These are phyloP conservation scores for Drosophila kokeensis DNA, from an alignment of 2,888 invertebrate species.

Conservation along the genomic window DNA sequence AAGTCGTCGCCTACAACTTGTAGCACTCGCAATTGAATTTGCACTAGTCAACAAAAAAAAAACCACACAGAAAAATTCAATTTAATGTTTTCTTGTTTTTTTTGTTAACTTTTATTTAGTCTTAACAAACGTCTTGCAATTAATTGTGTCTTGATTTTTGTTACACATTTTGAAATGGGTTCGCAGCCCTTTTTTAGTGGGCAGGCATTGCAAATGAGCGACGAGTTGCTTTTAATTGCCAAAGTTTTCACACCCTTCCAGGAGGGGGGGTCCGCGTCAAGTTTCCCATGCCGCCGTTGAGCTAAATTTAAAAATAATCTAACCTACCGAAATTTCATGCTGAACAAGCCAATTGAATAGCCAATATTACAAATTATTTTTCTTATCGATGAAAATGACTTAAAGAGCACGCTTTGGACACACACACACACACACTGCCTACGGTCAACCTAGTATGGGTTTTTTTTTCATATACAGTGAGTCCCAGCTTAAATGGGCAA, in stretches of 20 bases:
- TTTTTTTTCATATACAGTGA: slow-evolving; percentile 39
- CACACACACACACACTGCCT: not conserved
- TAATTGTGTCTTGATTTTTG: slow-evolving; percentile 76
- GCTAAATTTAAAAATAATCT: not conserved
- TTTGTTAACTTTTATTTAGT: slow-evolving; percentile 13
- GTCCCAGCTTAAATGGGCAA: no score
- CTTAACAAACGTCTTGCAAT: slow-evolving; percentile 72
- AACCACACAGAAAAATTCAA: slow-evolving; percentile 57
- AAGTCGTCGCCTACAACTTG: slow-evolving; percentile 66
- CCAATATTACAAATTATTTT: not conserved
- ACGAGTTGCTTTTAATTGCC: slow-evolving; percentile 68
- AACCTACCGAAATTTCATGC: not conserved
- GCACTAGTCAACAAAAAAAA: slow-evolving; percentile 32
- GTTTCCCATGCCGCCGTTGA: not conserved
- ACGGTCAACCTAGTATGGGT: slow-evolving; percentile 24
- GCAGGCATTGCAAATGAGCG: slow-evolving; percentile 56
- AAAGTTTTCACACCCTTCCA: slow-evolving; percentile 54
- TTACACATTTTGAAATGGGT: slow-evolving; percentile 69
- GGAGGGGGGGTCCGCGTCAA: not conserved
- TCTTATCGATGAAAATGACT: not conserved
- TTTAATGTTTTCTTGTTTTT: slow-evolving; percentile 42
- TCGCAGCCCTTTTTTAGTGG: slow-evolving; percentile 38
- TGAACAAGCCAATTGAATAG: not conserved
- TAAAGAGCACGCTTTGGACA: not conserved
- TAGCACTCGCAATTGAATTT: slow-evolving; percentile 66